These are phyloP conservation scores for Pycnonotus jocosus DNA, from an alignment of 2,113 vertebrate genomes.

Conservation along the genomic window DNA sequence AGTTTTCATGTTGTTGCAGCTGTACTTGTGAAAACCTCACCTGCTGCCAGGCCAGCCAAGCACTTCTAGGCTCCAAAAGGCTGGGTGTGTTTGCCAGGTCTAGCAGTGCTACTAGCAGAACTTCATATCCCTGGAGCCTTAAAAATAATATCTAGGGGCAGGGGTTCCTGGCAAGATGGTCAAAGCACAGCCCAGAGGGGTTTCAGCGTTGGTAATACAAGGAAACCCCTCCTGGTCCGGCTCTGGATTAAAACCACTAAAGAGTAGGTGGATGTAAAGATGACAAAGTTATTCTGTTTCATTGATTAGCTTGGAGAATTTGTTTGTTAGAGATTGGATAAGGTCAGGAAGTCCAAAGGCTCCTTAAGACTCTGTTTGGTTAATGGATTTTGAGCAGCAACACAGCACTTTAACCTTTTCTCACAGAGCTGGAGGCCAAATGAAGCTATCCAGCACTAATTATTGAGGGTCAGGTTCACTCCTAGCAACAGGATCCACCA, in stretches of 20 bases:
- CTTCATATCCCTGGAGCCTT: neutral
- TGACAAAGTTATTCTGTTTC: neutral
- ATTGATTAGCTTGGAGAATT: slow-evolving; percentile 20
- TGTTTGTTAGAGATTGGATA: slow-evolving; percentile 5
- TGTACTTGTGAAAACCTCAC: neutral
- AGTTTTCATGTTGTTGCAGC: neutral
- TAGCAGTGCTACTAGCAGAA: neutral
- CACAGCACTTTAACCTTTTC: neutral
- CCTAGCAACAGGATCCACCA: neutral
- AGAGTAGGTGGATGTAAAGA: neutral
- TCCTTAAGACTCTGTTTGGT: slow-evolving; percentile 30
- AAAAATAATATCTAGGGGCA: neutral
- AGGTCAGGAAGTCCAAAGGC: slow-evolving; percentile 12
- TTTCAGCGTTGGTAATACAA: neutral
- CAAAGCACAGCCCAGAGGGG: neutral
- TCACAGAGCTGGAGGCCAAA: neutral
- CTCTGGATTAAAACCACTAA: neutral
- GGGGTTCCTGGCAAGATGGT: neutral
- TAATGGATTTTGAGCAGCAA: slow-evolving; percentile 17
- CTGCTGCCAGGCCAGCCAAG: neutral
- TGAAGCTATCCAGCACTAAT: neutral
- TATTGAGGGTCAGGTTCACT: neutral
- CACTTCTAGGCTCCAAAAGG: neutral
- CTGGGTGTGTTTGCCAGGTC: neutral
- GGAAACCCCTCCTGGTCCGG: neutral